Conservation (phyloP, 2,888 invertebrate genomes). For the Xestia ashworthii region DNA sequence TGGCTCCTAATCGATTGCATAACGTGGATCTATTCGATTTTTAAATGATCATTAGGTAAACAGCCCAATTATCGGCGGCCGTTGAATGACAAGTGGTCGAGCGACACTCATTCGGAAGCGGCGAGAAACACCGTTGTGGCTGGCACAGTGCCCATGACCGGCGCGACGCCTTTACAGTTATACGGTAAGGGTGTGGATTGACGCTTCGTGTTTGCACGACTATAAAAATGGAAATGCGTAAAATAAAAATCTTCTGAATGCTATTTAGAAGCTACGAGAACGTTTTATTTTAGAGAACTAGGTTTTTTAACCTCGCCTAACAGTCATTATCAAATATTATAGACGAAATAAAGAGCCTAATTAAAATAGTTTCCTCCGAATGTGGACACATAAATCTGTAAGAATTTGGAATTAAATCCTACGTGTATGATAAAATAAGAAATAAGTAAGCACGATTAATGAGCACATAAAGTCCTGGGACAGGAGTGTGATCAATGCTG, state of each 20-base stretch:
- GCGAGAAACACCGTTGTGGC: constrained; percentile 74
- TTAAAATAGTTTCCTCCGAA: constrained; percentile 64
- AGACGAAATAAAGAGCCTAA: constrained; percentile 52
- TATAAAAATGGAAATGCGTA: constrained; percentile 66
- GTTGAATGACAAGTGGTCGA: constrained; percentile 63
- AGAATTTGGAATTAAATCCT: constrained; percentile 67
- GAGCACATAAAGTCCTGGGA: constrained; percentile 59
- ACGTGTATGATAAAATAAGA: constrained; percentile 63
- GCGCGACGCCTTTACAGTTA: constrained; percentile 71
- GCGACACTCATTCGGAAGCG: constrained; percentile 75
- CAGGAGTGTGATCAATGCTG: constrained; percentile 62
- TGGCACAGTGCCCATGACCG: constrained; percentile 87
- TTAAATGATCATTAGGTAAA: constrained; percentile 66
- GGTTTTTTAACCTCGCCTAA: constrained; percentile 52
- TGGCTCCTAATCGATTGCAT: constrained; percentile 57
- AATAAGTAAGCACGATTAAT: constrained; percentile 59
- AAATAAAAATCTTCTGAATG: constrained; percentile 57
- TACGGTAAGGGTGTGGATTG: constrained; percentile 69
- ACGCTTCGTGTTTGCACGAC: constrained; percentile 64
- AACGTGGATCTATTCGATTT: constrained; percentile 53
- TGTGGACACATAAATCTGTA: constrained; percentile 59
- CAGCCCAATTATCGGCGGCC: constrained; percentile 55
- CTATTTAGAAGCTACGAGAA: constrained; percentile 56
- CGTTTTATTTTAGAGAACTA: constrained; percentile 50
- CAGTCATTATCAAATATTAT: constrained; percentile 55